Conservation (phyloP, 2,113 vertebrate species). For the Oceanites oceanicus region DNA sequence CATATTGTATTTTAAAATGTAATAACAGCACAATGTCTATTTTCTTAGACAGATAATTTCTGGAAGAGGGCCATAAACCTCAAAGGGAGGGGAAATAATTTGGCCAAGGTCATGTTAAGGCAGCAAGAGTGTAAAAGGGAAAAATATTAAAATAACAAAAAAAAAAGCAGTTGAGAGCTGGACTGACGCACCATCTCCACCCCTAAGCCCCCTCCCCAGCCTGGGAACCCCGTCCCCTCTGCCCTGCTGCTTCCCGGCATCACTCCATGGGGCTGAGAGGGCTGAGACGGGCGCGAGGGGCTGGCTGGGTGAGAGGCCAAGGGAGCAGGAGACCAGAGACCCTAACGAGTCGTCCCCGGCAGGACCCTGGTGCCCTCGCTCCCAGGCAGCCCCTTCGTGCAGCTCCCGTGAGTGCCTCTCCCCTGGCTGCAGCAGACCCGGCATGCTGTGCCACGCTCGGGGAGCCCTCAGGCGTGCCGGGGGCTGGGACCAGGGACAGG, state of each 20-base stretch:
- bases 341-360: fast-evolving
- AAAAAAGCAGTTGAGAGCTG: background rate
- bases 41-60: conserved; percentile 7
- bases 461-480: fast-evolving
- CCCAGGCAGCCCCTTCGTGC: background rate
- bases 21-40: conserved; percentile 1
- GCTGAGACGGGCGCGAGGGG: fast-evolving
- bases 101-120: conserved; percentile 41
- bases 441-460: fast-evolving
- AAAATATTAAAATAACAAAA: background rate
- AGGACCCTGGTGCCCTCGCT: fast-evolving
- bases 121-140: background rate
- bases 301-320: background rate
- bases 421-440: background rate
- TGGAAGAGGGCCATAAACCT: conserved; percentile 50
- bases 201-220: background rate
- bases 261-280: background rate
- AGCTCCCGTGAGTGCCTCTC: background rate
- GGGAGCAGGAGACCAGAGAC: background rate
- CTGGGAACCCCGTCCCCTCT: background rate
- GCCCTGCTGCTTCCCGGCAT: background rate
- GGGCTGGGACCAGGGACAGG: fast-evolving
- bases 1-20: conserved; percentile 40
- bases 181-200: background rate
- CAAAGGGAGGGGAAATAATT: conserved; percentile 36